Evolutionary conservation across 2,888 invertebrate genomes (phyloP).

Genomic region (Dorcus parallelipipedus): DNA sequence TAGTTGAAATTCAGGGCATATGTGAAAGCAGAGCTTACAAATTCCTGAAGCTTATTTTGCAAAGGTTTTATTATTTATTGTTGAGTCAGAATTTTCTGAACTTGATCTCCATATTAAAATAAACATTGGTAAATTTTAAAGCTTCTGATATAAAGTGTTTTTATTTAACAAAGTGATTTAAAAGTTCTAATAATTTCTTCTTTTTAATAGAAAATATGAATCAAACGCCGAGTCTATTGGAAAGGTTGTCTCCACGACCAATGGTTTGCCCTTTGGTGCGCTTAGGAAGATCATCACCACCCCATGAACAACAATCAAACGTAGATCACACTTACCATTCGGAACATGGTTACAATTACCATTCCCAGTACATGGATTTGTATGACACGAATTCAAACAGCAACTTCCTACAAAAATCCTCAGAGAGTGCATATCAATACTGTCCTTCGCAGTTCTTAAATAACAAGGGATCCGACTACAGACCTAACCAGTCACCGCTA

Average conservation of each 20-base stretch:
- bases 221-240: slow-evolving; percentile 38
- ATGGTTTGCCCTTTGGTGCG: slow-evolving; percentile 60
- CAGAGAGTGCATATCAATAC: slow-evolving; percentile 21
- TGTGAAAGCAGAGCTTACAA: too few relatives aligned
- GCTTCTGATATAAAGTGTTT: too few relatives aligned
- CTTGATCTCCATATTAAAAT: too few relatives aligned
- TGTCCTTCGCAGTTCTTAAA: slow-evolving; percentile 17
- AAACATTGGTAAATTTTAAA: too few relatives aligned
- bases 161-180: too few relatives aligned
- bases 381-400: slow-evolving; percentile 30
- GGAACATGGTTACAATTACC: slow-evolving; percentile 33
- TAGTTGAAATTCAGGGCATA: too few relatives aligned
- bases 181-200: not conserved
- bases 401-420: slow-evolving; percentile 32
- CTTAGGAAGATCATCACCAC: slow-evolving; percentile 53
- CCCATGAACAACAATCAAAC: slow-evolving; percentile 27
- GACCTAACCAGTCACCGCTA: slow-evolving; percentile 6
- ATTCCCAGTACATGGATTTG: slow-evolving; percentile 30
- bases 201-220: slow-evolving; percentile 31
- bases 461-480: slow-evolving; percentile 29
- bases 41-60: too few relatives aligned
- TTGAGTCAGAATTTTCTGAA: too few relatives aligned
- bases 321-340: slow-evolving; percentile 29
- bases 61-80: too few relatives aligned
- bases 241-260: slow-evolving; percentile 47